Percentiles rank a stretch among this genome's conserved stretches.
These are phyloP conservation scores for Drusus annulatus DNA, from an alignment of 1,140 invertebrate species.

Conservation along the genomic window DNA sequence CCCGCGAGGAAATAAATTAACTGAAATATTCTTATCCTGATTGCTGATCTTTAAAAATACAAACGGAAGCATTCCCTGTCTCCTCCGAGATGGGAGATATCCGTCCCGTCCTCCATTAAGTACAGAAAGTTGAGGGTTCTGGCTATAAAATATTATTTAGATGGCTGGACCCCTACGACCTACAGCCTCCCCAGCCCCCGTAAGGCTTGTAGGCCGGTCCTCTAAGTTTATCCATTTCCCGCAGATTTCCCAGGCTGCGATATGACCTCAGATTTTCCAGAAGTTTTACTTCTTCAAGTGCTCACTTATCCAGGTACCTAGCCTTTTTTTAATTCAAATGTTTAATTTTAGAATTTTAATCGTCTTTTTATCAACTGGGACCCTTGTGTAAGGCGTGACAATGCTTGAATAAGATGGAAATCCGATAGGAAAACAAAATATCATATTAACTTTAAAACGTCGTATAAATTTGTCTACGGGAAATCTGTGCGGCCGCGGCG, in stretches of 20 bases:
- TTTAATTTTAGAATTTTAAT: background rate
- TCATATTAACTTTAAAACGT: background rate
- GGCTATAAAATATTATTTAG: slow-evolving; percentile 42
- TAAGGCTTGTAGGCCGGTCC: slow-evolving; percentile 3
- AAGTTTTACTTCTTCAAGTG: slow-evolving; percentile 2
- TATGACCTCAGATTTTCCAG: slow-evolving; percentile 15
- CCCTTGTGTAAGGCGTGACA: background rate
- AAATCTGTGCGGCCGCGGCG: too few relatives aligned
- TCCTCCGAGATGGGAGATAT: background rate
- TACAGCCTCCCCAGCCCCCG: background rate
- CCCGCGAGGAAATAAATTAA: slow-evolving; percentile 41
- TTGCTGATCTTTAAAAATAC: slow-evolving; percentile 43
- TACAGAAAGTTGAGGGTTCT: slow-evolving; percentile 28
- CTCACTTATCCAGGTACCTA: slow-evolving; percentile 8
- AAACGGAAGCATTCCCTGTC: slow-evolving; percentile 28
- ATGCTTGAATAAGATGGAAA: too few relatives aligned
- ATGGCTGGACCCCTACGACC: background rate
- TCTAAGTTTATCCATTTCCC: slow-evolving; percentile 33
- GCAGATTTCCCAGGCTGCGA: slow-evolving; percentile 10
- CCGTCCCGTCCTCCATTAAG: background rate
- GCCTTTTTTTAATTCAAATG: background rate
- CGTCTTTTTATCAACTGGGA: background rate
- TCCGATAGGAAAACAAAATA: too few relatives aligned
- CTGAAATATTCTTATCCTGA: slow-evolving; percentile 41
- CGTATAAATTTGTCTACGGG: too few relatives aligned